phyloP scores from a whole-genome alignment of 2,888 invertebrate genomes.

The Flexamia atlantica region DNA sequence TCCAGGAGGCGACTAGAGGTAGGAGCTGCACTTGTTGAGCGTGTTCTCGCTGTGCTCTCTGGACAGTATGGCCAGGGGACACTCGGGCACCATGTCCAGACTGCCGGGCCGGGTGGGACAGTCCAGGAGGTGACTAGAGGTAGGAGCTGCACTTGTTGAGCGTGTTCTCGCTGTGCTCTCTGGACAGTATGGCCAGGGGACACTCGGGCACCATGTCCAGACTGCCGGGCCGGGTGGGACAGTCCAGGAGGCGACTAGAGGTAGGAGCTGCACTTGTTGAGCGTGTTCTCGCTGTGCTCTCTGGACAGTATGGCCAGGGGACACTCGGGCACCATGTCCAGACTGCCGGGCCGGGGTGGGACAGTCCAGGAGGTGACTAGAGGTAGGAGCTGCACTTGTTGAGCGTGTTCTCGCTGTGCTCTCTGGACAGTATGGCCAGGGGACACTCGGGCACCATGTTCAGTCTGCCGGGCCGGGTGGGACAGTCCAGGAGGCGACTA shows the following conservation, averaged over 20 bases:
- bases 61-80: slow-evolving; percentile 43
- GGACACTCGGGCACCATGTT: slow-evolving; percentile 70
- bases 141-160: slow-evolving; percentile 72
- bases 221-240: slow-evolving; percentile 74
- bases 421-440: slow-evolving; percentile 68
- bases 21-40: too few relatives aligned
- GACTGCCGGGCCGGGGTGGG: slow-evolving; percentile 55
- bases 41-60: slow-evolving; percentile 47
- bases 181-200: slow-evolving; percentile 67
- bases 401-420: too few relatives aligned
- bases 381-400: slow-evolving; percentile 73
- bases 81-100: slow-evolving; percentile 59
- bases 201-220: slow-evolving; percentile 70
- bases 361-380: slow-evolving; percentile 74
- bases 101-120: slow-evolving; percentile 60
- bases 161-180: too few relatives aligned
- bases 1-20: too few relatives aligned
- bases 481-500: slow-evolving; percentile 72
- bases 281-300: slow-evolving; percentile 39
- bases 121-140: slow-evolving; percentile 75
- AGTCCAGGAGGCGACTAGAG: too few relatives aligned
- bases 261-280: too few relatives aligned
- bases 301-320: slow-evolving; percentile 46
- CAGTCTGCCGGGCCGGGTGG: slow-evolving; percentile 74
- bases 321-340: slow-evolving; percentile 60